These are phyloP conservation scores for Plebejus argus DNA, from an alignment of 2,888 invertebrate species.

Conservation along the genomic window DNA sequence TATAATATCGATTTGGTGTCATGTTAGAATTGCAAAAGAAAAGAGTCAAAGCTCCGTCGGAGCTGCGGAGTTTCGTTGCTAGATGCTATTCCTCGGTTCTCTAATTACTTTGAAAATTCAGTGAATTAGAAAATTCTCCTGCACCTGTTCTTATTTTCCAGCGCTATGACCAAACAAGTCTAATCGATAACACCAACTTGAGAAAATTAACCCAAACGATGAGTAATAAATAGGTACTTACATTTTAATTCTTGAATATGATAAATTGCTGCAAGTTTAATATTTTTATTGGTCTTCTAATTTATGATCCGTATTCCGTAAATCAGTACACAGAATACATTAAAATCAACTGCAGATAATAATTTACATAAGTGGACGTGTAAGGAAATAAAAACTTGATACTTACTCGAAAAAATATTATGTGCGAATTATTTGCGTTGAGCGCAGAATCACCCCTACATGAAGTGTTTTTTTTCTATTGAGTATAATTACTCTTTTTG, in stretches of 20 bases:
- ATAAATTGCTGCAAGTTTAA: too few relatives aligned
- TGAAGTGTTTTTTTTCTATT: too few relatives aligned
- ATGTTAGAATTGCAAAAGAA: not conserved
- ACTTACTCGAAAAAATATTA: too few relatives aligned
- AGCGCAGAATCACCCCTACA: too few relatives aligned
- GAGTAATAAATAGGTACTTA: too few relatives aligned
- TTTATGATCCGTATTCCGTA: not conserved
- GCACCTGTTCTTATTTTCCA: not conserved
- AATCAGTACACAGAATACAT: not conserved
- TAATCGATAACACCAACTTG: not conserved
- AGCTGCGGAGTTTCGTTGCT: not conserved
- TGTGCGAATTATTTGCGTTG: too few relatives aligned
- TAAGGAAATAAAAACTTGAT: too few relatives aligned
- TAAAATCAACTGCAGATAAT: not conserved
- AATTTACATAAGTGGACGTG: too few relatives aligned
- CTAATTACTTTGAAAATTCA: conserved; percentile 16
- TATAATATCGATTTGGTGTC: not conserved
- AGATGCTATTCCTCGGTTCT: not conserved
- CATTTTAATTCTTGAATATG: too few relatives aligned
- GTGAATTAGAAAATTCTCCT: conserved; percentile 4
- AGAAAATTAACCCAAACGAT: not conserved
- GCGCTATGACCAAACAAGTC: not conserved
- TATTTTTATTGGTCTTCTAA: not conserved
- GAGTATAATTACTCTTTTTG: too few relatives aligned
- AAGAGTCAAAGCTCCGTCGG: not conserved